Percentiles rank a stretch among this genome's conserved stretches.
These are phyloP conservation scores for Clarias fuscus DNA, from an alignment of 2,797 vertebrate species.

Conservation along the genomic window DNA sequence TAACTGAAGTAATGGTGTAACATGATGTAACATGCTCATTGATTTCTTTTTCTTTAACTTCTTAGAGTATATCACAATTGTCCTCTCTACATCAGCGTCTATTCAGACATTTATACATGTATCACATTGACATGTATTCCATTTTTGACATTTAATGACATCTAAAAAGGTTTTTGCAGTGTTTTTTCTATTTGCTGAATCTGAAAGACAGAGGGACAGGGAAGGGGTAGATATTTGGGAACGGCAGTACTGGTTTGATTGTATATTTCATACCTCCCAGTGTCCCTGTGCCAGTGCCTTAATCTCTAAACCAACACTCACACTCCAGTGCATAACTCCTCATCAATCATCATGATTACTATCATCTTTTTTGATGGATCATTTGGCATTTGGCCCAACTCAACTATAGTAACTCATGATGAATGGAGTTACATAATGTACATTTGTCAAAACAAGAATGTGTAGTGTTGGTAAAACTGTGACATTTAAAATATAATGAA, in stretches of 20 bases:
- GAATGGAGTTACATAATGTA: neutral
- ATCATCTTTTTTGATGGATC: constrained; percentile 17
- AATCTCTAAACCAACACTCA: constrained; percentile 32
- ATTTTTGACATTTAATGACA: neutral
- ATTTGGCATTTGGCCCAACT: neutral
- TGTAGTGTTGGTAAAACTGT: neutral
- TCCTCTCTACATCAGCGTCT: neutral
- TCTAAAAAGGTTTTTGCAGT: neutral
- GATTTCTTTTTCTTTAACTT: neutral
- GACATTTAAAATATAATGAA: constrained; percentile 21
- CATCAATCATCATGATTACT: constrained; percentile 32
- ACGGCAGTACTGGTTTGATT: constrained; percentile 8
- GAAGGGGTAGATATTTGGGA: neutral
- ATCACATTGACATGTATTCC: neutral
- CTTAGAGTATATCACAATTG: neutral
- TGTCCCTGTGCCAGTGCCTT: neutral
- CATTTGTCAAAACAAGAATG: neutral
- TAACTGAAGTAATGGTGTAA: neutral
- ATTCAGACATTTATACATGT: neutral
- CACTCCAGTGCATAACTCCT: constrained; percentile 39
- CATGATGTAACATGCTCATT: neutral
- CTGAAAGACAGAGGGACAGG: neutral
- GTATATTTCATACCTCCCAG: constrained; percentile 38
- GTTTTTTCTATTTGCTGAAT: neutral
- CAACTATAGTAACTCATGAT: neutral